Conservation (phyloP, 2,113 vertebrate genomes). For the Alces alces region DNA sequence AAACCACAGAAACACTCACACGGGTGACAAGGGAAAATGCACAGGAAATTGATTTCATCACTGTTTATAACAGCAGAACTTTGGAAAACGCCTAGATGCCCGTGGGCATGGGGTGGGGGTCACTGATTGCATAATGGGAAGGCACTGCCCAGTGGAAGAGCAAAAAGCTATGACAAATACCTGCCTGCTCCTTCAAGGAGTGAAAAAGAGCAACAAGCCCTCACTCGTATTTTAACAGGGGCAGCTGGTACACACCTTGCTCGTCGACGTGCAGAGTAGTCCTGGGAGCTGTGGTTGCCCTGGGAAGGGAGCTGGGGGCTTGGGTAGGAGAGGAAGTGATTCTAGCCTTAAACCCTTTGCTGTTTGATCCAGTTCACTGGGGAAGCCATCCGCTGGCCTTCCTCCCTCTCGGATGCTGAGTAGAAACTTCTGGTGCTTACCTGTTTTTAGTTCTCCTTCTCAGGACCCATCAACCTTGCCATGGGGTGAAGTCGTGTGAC, state of each 20-base stretch:
- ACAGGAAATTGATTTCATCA: not conserved
- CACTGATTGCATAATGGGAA: fast-evolving
- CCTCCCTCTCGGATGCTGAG: not conserved
- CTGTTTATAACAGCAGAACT: not conserved
- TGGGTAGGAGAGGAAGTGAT: not conserved
- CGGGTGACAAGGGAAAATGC: not conserved
- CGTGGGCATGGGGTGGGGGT: not conserved
- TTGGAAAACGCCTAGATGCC: not conserved
- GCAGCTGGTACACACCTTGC: not conserved
- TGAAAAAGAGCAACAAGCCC: not conserved
- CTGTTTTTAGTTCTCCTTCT: not conserved
- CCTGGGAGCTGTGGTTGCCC: not conserved
- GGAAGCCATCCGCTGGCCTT: not conserved
- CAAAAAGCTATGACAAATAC: not conserved
- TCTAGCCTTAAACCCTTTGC: not conserved
- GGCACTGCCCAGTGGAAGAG: not conserved
- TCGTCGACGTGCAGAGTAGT: fast-evolving
- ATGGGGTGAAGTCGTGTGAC: not conserved
- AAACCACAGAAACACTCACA: not conserved
- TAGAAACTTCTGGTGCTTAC: not conserved
- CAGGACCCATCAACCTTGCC: not conserved
- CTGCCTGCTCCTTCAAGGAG: not conserved
- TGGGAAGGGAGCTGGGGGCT: not conserved
- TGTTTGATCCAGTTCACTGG: not conserved
- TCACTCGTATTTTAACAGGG: not conserved